These are phyloP conservation scores for Drosophila melanogaster DNA, from an alignment of 1,140 invertebrate genomes.

Conservation along the genomic window DNA sequence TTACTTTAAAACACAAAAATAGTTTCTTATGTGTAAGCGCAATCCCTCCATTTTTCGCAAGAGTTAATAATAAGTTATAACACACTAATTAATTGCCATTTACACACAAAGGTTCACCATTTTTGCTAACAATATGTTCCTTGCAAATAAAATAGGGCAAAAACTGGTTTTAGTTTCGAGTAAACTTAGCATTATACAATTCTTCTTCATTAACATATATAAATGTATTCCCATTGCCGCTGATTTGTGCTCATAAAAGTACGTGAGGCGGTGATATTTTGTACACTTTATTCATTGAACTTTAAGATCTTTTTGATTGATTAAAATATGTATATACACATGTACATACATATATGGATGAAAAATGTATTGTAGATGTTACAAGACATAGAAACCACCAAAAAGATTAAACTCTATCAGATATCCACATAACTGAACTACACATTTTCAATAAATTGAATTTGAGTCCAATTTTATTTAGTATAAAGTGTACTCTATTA, in stretches of 20 bases:
- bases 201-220: neutral
- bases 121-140: neutral
- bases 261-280: neutral
- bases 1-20: too few species aligned
- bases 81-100: neutral
- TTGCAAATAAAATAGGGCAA: conserved; percentile 2
- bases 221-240: neutral
- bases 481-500: conserved; percentile 19
- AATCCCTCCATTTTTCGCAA: too few species aligned
- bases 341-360: neutral
- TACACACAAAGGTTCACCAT: neutral
- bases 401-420: too few species aligned
- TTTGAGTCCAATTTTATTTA: neutral
- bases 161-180: conserved; percentile 6
- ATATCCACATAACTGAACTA: too few species aligned
- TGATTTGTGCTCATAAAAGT: neutral
- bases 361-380: neutral
- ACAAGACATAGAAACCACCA: neutral
- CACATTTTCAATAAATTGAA: too few species aligned
- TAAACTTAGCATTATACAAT: conserved; percentile 2
- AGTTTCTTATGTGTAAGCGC: too few species aligned
- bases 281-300: conserved; percentile 13
- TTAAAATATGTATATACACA: neutral
- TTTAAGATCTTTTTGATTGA: conserved; percentile 22
- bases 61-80: too few species aligned